Evolutionary conservation across 2,113 vertebrate genomes (phyloP).

Genomic region (Mustela nigripes): DNA sequence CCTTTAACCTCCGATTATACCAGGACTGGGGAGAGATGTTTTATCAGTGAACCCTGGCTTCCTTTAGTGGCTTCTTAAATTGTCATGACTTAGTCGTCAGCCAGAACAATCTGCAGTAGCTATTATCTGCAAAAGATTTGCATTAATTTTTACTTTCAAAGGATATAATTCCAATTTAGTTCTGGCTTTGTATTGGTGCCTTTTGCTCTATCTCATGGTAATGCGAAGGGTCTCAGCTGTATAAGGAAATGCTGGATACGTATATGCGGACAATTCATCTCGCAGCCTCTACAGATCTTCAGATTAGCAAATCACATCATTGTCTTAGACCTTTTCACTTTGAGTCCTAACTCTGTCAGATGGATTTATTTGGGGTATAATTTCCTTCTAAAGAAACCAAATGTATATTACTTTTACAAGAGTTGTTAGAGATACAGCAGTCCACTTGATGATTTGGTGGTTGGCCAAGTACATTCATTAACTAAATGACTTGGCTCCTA

Average conservation of each 20-base stretch:
- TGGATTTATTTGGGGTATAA: neutral
- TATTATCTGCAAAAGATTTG: neutral
- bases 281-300: neutral
- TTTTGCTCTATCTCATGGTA: constrained; percentile 16
- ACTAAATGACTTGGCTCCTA: neutral
- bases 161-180: neutral
- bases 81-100: neutral
- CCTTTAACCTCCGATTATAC: neutral
- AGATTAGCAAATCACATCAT: neutral
- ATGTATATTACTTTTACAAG: neutral
- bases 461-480: constrained; percentile 11
- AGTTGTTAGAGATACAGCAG: neutral
- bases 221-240: neutral
- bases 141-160: neutral
- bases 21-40: neutral
- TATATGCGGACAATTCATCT: neutral
- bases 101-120: neutral
- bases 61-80: constrained; percentile 14
- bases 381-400: constrained; percentile 20
- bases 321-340: constrained; percentile 49
- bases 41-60: neutral
- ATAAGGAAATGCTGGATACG: neutral
- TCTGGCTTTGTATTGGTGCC: neutral
- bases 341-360: neutral
- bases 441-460: neutral